A percentile compares a stretch with the other conserved stretches of the same genome.
phyloP scores from a whole-genome alignment of 2,888 invertebrate genomes.

The Helobdella robusta region DNA sequence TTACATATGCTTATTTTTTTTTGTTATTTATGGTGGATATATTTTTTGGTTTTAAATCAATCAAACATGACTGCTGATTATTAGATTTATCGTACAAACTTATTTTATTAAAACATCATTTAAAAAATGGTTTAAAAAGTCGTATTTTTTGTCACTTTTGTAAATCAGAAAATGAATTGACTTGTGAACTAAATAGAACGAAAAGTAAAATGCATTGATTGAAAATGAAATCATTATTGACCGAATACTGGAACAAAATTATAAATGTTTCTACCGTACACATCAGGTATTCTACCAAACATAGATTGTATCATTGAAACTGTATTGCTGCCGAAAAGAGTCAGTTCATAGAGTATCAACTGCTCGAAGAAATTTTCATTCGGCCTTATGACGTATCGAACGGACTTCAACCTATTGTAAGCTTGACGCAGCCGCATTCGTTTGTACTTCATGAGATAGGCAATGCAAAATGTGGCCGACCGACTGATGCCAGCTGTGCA shows the following conservation, averaged over 20 bases:
- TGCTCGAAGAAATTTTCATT: conserved; percentile 84
- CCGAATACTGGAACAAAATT: neutral
- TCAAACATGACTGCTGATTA: no score
- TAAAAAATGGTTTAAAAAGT: no score
- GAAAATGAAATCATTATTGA: neutral
- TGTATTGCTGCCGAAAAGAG: conserved; percentile 57
- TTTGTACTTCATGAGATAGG: conserved; percentile 77
- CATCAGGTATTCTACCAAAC: conserved; percentile 46
- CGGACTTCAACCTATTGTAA: conserved; percentile 64
- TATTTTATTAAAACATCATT: no score
- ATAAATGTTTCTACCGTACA: conserved; percentile 37
- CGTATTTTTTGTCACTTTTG: no score
- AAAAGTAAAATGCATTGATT: no score
- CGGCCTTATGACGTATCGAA: conserved; percentile 71
- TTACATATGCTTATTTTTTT: no score
- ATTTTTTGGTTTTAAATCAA: no score
- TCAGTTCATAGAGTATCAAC: conserved; percentile 70
- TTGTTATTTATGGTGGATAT: no score
- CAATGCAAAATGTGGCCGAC: conserved; percentile 72
- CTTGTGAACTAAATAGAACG: no score
- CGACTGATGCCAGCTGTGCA: conserved; percentile 83
- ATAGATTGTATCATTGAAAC: conserved; percentile 65
- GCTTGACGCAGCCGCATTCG: conserved; percentile 62
- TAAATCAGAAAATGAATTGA: no score
- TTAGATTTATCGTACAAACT: no score